Conservation (phyloP, 2,113 vertebrate species). For the Globicephala melas region DNA sequence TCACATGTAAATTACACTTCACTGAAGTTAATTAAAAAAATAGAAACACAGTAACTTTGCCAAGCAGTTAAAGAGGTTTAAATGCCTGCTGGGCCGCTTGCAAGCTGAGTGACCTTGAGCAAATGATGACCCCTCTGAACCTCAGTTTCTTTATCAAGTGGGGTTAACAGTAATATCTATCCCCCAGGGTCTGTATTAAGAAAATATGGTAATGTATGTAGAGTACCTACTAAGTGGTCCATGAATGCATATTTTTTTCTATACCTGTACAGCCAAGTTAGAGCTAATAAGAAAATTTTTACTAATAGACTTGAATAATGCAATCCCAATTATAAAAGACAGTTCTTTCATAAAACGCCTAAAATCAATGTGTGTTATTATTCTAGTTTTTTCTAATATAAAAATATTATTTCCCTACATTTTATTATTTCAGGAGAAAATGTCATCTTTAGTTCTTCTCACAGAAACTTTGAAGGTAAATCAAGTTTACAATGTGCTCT, state of each 20-base stretch:
- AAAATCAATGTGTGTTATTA: not conserved
- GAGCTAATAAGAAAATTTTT: not conserved
- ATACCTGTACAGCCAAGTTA: not conserved
- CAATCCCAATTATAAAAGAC: not conserved
- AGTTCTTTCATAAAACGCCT: not conserved
- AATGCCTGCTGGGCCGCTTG: not conserved
- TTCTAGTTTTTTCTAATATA: not conserved
- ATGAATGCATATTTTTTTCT: not conserved
- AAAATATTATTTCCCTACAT: not conserved
- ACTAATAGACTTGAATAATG: not conserved
- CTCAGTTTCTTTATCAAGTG: not conserved
- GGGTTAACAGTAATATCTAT: not conserved
- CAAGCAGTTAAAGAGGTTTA: not conserved
- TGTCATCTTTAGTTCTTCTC: not conserved
- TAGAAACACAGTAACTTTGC: not conserved
- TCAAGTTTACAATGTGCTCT: not conserved
- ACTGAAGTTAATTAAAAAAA: not conserved
- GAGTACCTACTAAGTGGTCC: not conserved
- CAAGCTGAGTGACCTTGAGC: not conserved
- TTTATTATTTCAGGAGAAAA: slow-evolving; percentile 2
- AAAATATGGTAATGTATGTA: not conserved
- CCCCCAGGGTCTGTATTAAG: not conserved
- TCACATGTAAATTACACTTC: not conserved
- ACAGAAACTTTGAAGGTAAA: not conserved
- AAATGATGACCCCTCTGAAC: not conserved